Evolutionary conservation across 1,140 invertebrate species (phyloP), one percentile per base, ranked within the genome.

Genomic region (Holcopasites calliopsidis): DNA sequence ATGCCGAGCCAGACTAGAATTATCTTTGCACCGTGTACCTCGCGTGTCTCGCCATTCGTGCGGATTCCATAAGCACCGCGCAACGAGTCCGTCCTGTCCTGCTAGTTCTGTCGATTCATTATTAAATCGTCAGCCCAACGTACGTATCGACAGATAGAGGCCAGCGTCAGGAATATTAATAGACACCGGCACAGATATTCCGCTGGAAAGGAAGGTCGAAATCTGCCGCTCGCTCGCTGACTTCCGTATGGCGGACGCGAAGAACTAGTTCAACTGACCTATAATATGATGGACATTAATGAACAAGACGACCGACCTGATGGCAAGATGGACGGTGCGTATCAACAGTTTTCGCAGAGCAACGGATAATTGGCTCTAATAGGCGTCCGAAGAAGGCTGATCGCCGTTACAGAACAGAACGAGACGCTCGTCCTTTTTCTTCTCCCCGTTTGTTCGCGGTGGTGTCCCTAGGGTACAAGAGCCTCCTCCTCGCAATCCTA

Each of bases 361-460:
- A 61, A 76, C 69, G 69, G 81, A 81, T 86, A 86, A 86, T 85
- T 86, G 81, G 76, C 75, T 81, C 80, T 86, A 85, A 86, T 86
- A 83, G 81, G 74, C 80, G 75, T 78, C 79, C 55, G 28, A 82
- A n/a, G n/a, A n/a, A 72, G 78, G 75, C 57, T 64, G 64, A 83
- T 66, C 74, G 78, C 83, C 72, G 77, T 85, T 85, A 84, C 52
- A 35, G 16, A 70, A 52, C 64, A 11, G 60, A 60, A 5, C 50
- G 44, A 76, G 47, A 16, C 65, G 65, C 60, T 74, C 61, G 71
- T 80, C 50, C 72, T 81, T 81, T 79, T 79, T 80, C 73, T 57
- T 33, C 38, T 62, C 55, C 47, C 64, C 69, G 21, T 57, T 62
- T 71, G 26, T 58, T 68, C 38, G 23, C 35, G 47, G 38, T 28